A percentile compares a stretch with the other conserved stretches of the same genome.
Evolutionary conservation across 2,888 invertebrate genomes (phyloP).

Genomic region (Trichogramma dendrolimi): DNA sequence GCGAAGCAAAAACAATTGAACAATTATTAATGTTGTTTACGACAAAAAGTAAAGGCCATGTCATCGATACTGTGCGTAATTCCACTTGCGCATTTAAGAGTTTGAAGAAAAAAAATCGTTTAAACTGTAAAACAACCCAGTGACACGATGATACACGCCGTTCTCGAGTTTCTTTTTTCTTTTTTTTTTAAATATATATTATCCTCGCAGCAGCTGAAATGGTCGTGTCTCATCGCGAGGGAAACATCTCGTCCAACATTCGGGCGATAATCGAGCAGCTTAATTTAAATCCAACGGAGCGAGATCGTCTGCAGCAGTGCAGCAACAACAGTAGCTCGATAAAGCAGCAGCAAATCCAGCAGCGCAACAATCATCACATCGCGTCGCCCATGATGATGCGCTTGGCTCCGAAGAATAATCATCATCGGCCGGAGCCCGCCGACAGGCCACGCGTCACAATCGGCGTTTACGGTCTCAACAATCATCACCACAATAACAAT

Average conservation of each 20-base stretch:
- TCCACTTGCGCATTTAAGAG: too few species aligned
- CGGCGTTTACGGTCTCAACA: constrained; percentile 44
- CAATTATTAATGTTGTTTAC: too few species aligned
- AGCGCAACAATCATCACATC: neutral
- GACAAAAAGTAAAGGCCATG: too few species aligned
- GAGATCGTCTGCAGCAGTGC: constrained; percentile 40
- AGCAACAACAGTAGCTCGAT: constrained; percentile 4
- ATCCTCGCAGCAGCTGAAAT: constrained; percentile 30
- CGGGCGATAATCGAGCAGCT: constrained; percentile 50
- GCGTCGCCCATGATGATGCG: neutral
- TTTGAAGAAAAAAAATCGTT: too few species aligned
- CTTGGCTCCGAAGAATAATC: neutral
- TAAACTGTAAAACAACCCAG: too few species aligned
- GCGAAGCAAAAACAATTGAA: too few species aligned
- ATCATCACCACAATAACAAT: constrained; percentile 6
- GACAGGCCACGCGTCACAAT: constrained; percentile 43
- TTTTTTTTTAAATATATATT: too few species aligned
- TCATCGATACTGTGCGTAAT: too few species aligned
- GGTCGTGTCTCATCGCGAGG: constrained; percentile 48
- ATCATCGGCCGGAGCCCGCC: constrained; percentile 20
- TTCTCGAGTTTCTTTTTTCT: too few species aligned
- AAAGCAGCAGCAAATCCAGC: constrained; percentile 19
- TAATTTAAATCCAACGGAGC: constrained; percentile 47
- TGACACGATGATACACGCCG: too few species aligned
- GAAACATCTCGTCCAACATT: constrained; percentile 47